phyloP scores from a whole-genome alignment of 2,888 invertebrate genomes.

The Synergus umbraculus region DNA sequence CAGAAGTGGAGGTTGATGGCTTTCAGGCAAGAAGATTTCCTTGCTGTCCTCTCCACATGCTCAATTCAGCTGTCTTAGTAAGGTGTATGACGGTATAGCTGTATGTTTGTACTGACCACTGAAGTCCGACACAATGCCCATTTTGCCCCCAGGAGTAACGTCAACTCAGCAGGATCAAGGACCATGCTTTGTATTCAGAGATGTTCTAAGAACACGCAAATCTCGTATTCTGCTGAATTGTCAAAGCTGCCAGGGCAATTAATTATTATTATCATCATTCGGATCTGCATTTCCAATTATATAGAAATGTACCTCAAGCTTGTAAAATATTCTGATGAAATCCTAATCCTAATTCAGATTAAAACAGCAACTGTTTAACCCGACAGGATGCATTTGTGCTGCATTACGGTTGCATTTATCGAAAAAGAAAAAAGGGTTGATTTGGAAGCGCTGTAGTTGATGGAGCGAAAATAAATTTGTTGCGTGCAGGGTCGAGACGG shows the following conservation, averaged over 20 bases:
- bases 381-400: no score
- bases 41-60: slow-evolving; percentile 68
- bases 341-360: no score
- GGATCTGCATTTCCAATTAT: neutral
- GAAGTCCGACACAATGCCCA: slow-evolving; percentile 69
- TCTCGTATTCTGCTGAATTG: neutral
- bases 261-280: neutral
- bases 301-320: no score
- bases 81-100: slow-evolving; percentile 54
- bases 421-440: neutral
- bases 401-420: neutral
- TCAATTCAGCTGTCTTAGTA: slow-evolving; percentile 61
- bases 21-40: slow-evolving; percentile 67
- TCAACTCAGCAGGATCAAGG: slow-evolving; percentile 62
- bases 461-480: slow-evolving; percentile 65
- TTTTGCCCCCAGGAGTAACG: slow-evolving; percentile 65
- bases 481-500: slow-evolving; percentile 72
- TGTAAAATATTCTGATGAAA: no score
- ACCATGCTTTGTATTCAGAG: slow-evolving; percentile 63
- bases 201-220: slow-evolving; percentile 66
- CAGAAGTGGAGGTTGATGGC: slow-evolving; percentile 59
- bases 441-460: neutral
- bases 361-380: no score
- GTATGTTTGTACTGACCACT: slow-evolving; percentile 56
- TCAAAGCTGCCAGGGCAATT: neutral